phyloP scores from a whole-genome alignment of 2,888 invertebrate species.

The Myathropa florea region DNA sequence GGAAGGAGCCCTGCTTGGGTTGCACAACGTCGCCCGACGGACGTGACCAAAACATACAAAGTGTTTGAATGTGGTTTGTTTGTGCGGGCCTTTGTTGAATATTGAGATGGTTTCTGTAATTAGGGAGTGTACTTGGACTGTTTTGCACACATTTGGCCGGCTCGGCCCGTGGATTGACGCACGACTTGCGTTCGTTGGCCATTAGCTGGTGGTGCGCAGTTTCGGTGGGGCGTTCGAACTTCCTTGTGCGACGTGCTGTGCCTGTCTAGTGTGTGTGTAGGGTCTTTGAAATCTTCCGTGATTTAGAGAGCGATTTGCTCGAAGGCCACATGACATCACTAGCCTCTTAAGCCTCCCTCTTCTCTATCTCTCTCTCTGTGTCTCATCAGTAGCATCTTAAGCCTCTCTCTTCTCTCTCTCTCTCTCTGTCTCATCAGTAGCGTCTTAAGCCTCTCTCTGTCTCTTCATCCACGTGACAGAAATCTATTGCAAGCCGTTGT shows the following conservation, averaged over 20 bases:
- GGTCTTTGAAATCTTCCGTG: not conserved
- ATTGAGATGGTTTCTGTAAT: slow-evolving; percentile 48
- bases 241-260: not conserved
- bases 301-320: not conserved
- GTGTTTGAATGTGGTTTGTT: slow-evolving; percentile 37
- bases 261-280: not conserved
- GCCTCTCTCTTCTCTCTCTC: too few species aligned
- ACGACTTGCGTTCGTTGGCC: slow-evolving; percentile 2
- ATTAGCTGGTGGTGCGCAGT: slow-evolving; percentile 11
- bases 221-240: not conserved
- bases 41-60: slow-evolving; percentile 64
- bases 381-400: too few species aligned
- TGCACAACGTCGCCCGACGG: slow-evolving; percentile 53
- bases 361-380: too few species aligned
- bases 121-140: slow-evolving; percentile 36
- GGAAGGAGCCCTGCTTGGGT: slow-evolving; percentile 50
- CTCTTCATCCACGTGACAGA: not conserved
- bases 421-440: too few species aligned
- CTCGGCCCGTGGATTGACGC: not conserved
- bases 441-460: too few species aligned
- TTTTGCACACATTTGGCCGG: slow-evolving; percentile 28
- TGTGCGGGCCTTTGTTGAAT: slow-evolving; percentile 34
- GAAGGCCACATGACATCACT: not conserved
- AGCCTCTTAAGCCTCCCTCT: too few species aligned
- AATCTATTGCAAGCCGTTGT: not conserved